A percentile compares a stretch with the other conserved stretches of the same genome.
phyloP scores from a whole-genome alignment of 2,888 invertebrate species.

The Chalcis sispes region DNA sequence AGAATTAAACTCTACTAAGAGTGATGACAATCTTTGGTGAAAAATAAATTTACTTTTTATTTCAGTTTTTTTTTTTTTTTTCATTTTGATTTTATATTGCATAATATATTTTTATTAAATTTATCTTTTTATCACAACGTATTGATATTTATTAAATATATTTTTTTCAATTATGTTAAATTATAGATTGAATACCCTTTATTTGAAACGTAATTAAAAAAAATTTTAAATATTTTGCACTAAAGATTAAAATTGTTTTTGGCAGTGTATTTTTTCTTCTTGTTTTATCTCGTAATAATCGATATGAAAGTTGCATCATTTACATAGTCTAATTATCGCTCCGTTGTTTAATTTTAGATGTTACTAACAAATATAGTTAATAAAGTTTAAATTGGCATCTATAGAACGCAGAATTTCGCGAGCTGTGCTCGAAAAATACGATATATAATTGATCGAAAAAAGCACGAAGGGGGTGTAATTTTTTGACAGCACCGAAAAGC shows the following conservation, averaged over 20 bases:
- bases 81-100: not conserved
- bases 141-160: not conserved
- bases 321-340: constrained; percentile 44
- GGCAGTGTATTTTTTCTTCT: constrained; percentile 27
- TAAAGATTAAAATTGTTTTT: constrained; percentile 21
- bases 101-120: constrained; percentile 8
- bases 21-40: constrained; percentile 1
- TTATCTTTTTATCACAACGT: not conserved
- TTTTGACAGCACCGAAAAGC: constrained; percentile 54
- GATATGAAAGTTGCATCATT: constrained; percentile 44
- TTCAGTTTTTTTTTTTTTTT: not conserved
- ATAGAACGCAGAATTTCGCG: constrained; percentile 47
- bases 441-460: constrained; percentile 31
- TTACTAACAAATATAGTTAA: constrained; percentile 50
- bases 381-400: constrained; percentile 47
- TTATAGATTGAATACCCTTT: too few relatives aligned
- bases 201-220: too few relatives aligned
- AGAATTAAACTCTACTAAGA: constrained; percentile 32
- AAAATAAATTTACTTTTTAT: not conserved
- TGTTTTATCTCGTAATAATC: constrained; percentile 33
- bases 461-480: constrained; percentile 6
- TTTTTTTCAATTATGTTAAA: not conserved
- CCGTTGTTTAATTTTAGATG: constrained; percentile 54
- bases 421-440: constrained; percentile 54
- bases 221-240: not conserved